A percentile compares a stretch with the other conserved stretches of the same genome.
phyloP scores from a whole-genome alignment of 2,113 vertebrate genomes.

The Cyphomyrus plagiostoma region DNA sequence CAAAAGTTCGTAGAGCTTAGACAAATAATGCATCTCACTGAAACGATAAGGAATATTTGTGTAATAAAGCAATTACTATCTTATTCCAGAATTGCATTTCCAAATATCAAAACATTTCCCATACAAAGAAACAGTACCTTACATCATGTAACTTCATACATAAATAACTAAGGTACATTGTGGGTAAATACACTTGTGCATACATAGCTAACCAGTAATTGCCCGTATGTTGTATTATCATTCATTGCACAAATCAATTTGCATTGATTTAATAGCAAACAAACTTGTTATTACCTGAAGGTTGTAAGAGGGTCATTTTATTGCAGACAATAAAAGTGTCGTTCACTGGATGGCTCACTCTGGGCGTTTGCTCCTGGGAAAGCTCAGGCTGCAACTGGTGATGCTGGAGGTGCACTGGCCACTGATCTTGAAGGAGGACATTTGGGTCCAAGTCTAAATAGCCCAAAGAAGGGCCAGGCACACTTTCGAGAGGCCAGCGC shows the following conservation, averaged over 20 bases:
- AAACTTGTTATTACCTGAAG: conserved; percentile 34
- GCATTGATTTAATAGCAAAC: conserved; percentile 34
- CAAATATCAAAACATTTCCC: conserved; percentile 30
- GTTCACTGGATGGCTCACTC: background rate
- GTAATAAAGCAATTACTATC: conserved; percentile 13
- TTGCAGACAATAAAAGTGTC: background rate
- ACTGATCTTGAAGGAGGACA: background rate
- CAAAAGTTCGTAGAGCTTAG: conserved; percentile 3
- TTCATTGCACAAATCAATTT: conserved; percentile 33
- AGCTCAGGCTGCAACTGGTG: background rate
- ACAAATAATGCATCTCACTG: conserved; percentile 23
- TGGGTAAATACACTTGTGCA: conserved; percentile 42
- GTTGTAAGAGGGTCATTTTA: conserved; percentile 31
- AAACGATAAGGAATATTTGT: conserved; percentile 17
- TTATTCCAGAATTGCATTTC: conserved; percentile 33
- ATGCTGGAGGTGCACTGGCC: background rate
- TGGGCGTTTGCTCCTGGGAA: background rate
- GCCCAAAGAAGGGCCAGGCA: background rate
- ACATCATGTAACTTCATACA: conserved; percentile 39
- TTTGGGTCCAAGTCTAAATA: background rate
- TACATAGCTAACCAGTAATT: conserved; percentile 25
- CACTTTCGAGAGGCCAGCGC: background rate
- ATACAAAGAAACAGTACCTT: conserved; percentile 26
- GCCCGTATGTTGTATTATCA: conserved; percentile 30
- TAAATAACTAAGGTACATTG: conserved; percentile 43